These are phyloP conservation scores for Microhierax caerulescens DNA, from an alignment of 2,797 vertebrate genomes.

Conservation along the genomic window DNA sequence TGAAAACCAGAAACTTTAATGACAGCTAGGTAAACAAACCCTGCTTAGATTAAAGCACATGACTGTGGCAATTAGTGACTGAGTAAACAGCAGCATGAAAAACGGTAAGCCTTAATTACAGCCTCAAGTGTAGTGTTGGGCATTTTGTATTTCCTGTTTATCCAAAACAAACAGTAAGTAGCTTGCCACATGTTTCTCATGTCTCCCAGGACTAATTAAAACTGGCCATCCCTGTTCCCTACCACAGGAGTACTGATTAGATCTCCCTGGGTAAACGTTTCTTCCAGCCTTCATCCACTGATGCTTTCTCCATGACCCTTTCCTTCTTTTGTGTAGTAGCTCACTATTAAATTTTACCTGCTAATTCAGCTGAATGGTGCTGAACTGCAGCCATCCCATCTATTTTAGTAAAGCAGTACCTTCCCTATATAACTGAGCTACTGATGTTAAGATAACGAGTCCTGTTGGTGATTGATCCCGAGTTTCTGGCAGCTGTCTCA, in stretches of 20 bases:
- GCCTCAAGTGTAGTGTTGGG: not conserved
- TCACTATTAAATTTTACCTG: not conserved
- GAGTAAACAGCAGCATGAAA: not conserved
- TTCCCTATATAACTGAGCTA: not conserved
- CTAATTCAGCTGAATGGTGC: not conserved
- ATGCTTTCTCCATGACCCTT: not conserved
- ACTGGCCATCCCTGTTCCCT: not conserved
- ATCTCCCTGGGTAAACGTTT: not conserved
- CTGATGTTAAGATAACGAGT: not conserved
- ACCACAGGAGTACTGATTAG: slow-evolving; percentile 1
- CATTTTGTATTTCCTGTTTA: not conserved
- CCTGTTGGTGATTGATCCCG: accelerated
- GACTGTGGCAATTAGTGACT: not conserved
- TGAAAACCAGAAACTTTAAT: not conserved
- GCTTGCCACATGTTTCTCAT: slow-evolving; percentile 20
- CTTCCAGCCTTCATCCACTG: not conserved
- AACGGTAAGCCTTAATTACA: slow-evolving; percentile 29
- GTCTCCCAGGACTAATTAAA: slow-evolving; percentile 49
- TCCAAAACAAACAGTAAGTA: not conserved
- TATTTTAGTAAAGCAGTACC: not conserved
- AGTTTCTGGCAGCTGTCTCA: not conserved
- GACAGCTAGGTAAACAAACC: not conserved
- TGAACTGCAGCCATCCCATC: not conserved
- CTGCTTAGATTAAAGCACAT: not conserved
- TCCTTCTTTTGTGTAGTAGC: not conserved